Conservation (phyloP, 2,888 invertebrate genomes). For the Malachius bipustulatus region DNA sequence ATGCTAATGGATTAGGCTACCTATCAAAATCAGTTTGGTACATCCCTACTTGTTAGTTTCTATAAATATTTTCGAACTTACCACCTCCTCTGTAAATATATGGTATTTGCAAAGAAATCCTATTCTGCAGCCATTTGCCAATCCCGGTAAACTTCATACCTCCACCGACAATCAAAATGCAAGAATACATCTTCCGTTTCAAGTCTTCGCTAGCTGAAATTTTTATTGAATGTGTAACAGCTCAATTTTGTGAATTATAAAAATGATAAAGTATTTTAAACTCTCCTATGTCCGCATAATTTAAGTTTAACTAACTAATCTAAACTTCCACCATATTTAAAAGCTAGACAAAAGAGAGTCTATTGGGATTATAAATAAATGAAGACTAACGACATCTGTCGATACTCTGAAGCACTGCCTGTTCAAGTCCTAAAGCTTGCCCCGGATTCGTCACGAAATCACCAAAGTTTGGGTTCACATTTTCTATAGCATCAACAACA, state of each 20-base stretch:
- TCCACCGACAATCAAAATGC: conserved; percentile 83
- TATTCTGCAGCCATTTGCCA: conserved; percentile 77
- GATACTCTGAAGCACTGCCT: conserved; percentile 84
- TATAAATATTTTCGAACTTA: conserved; percentile 6
- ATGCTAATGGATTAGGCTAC: no score
- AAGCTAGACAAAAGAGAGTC: not conserved
- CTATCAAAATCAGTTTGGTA: no score
- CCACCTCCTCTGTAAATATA: conserved; percentile 56
- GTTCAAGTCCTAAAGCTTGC: conserved; percentile 77
- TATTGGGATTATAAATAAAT: not conserved
- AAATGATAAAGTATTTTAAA: no score
- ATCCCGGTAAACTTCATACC: conserved; percentile 80
- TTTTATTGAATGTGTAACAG: no score
- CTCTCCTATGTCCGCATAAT: no score
- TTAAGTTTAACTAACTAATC: no score
- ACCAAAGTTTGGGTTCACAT: conserved; percentile 30
- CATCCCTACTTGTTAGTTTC: no score
- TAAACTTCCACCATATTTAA: no score
- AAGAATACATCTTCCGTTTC: conserved; percentile 88
- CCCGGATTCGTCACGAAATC: conserved; percentile 62
- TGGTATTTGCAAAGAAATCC: conserved; percentile 73
- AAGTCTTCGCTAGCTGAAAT: conserved; percentile 65
- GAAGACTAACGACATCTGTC: conserved; percentile 63
- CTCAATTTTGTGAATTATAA: no score
- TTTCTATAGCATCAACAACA: conserved; percentile 54